phyloP scores from a whole-genome alignment of 2,113 vertebrate genomes.

The Heterotilapia buettikoferi region DNA sequence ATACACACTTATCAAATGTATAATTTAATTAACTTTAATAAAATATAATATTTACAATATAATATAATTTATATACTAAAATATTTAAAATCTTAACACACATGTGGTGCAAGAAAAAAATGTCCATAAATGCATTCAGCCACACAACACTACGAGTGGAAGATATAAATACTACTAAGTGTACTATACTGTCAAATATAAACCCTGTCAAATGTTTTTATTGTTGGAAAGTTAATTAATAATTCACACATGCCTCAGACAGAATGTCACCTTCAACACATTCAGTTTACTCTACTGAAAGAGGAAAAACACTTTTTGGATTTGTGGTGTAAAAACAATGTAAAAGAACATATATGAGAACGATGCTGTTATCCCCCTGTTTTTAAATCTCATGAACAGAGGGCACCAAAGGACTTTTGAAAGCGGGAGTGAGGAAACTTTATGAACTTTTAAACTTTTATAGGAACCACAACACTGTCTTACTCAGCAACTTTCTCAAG shows the following conservation, averaged over 20 bases:
- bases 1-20: background rate
- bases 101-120: background rate
- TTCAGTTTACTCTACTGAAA: background rate
- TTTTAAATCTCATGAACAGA: background rate
- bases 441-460: slow-evolving; percentile 37
- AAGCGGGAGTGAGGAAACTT: background rate
- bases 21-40: background rate
- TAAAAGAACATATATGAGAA: background rate
- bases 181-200: background rate
- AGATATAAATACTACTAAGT: background rate
- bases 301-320: background rate
- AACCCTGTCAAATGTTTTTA: background rate
- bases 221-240: background rate
- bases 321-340: background rate
- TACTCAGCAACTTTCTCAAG: slow-evolving; percentile 39
- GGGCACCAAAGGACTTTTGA: background rate
- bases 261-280: background rate
- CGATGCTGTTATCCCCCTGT: background rate
- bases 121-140: background rate
- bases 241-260: background rate
- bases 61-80: background rate
- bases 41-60: background rate
- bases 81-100: background rate
- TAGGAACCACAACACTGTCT: background rate
- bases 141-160: background rate